Evolutionary conservation across 2,888 invertebrate species (phyloP), one percentile per base, ranked within the genome.

Genomic region (Diarsia dahlii): DNA sequence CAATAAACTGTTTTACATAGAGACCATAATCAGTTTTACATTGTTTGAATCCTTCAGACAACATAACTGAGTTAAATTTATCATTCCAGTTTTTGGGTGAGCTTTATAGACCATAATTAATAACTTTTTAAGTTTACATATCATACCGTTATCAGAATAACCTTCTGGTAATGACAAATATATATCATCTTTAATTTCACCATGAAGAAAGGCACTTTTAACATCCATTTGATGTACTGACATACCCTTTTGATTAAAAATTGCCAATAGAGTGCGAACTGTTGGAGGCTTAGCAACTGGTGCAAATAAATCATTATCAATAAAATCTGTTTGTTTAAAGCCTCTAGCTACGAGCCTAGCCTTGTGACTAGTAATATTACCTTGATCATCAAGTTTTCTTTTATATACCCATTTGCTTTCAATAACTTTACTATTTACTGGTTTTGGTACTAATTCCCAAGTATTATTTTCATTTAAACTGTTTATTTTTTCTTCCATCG

Each of bases 161-260:
- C 65, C 65, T 46, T 65, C 65, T 66, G 84, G 86, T 66, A 84
- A 78, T 23, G 45, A 72, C 20, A 85, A 34, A 63, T 78, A 84
- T 15, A 87, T 69, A 56, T 80, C 71, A 56, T 80, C 81, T 50
- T 80, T 73, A n/a, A 85, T 78, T 8, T 81, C 69, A 10, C 80
- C 82, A 78, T 83, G 72, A 34, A 81, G 71, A 71, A 86, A 86
- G 2, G 84, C 84, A 20, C 84, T 76, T 48, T 67, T 75, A 2
- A 81, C 84, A 83, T 84, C 65, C 65, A 65, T 65, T 65, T 65
- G 65, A 15, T 65, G 48, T 65, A 65, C 18, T 48, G 10, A 48
- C 28, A 65, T 48, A 65, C 48, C 65, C 18, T 65, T 65, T 48
- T 65, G 48, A 28, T 65, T 65, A 65, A 48, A 48, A 15, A 48